Evolutionary conservation across 1,140 invertebrate genomes (phyloP), one percentile per base, ranked within the genome.

Genomic region (Tetragnatha versicolor): DNA sequence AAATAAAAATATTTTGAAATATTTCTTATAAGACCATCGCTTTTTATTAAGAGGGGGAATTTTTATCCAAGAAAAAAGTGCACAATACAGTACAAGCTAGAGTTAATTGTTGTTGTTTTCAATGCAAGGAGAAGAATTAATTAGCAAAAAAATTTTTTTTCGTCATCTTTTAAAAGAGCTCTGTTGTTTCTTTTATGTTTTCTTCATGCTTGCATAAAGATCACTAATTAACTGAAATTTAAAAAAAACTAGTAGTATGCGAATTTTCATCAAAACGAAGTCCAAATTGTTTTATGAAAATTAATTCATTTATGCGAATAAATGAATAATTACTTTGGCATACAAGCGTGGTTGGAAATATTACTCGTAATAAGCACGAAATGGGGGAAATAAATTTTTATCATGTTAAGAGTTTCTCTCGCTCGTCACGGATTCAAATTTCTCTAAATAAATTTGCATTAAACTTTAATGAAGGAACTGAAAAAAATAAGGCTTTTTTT

Each of bases 61-160:
- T 63, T 39, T 63, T 63, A 53, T 12, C 25, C 14, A 60, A 60
- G 35, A 63, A 63, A 65, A 65, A 42, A 65, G 2, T 47, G 12
- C 20, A 47, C 20, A 42, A 42, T n/a, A n/a, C n/a, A n/a, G n/a
- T n/a, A n/a, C n/a, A 45, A 25, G 37, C 12, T 42, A 6, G 35
- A 27, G 27, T 42, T 65, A 31, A 65, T 65, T 65, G 61, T 65
- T 65, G 61, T 42, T 65, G 55, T 58, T 58, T 27, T 22, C 35
- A 31, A 33, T 58, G 27, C 35, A 27, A 20, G 27, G 22, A 17
- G 25, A 7, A 12, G 42, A 65, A 65, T 65, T 65, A 65, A 65
- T 65, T 65, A 65, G 22, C 17, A 31, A 58, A 58, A 58, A 58
- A 58, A 58, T 65, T 65, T 65, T 65, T 65, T 65, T 65, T 65